These are phyloP conservation scores for Chitala chitala DNA, from an alignment of 2,113 vertebrate species.

Conservation along the genomic window DNA sequence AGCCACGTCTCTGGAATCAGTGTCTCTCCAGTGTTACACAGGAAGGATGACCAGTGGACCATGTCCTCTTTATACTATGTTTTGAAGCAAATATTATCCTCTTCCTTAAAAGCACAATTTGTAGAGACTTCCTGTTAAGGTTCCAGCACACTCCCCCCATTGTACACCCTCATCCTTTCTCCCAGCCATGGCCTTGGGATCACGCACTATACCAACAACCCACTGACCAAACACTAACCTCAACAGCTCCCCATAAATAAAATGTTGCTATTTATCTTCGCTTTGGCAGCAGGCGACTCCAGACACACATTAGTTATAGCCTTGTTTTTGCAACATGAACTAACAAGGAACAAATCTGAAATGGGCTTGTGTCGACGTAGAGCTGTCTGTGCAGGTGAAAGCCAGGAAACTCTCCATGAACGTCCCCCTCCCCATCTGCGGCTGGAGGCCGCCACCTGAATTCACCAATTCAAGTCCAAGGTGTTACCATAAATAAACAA, in stretches of 20 bases:
- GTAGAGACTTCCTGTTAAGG: neutral
- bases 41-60: neutral
- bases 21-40: neutral
- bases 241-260: slow-evolving; percentile 16
- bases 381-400: slow-evolving; percentile 18
- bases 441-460: neutral
- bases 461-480: too few species aligned
- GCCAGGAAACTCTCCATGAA: neutral
- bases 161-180: neutral
- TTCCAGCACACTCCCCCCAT: neutral
- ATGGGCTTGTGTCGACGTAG: slow-evolving; percentile 11
- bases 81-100: neutral
- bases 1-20: neutral
- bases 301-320: slow-evolving; percentile 29
- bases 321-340: slow-evolving; percentile 27
- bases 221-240: neutral
- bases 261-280: slow-evolving; percentile 32
- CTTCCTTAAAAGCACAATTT: neutral
- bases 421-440: neutral
- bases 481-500: neutral
- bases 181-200: neutral
- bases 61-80: neutral
- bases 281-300: slow-evolving; percentile 34
- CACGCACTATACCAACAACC: neutral
- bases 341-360: slow-evolving; percentile 17